A percentile compares a stretch with the other conserved stretches of the same genome.
These are phyloP conservation scores for Cottus gobio DNA, from an alignment of 2,113 vertebrate species.

Conservation along the genomic window DNA sequence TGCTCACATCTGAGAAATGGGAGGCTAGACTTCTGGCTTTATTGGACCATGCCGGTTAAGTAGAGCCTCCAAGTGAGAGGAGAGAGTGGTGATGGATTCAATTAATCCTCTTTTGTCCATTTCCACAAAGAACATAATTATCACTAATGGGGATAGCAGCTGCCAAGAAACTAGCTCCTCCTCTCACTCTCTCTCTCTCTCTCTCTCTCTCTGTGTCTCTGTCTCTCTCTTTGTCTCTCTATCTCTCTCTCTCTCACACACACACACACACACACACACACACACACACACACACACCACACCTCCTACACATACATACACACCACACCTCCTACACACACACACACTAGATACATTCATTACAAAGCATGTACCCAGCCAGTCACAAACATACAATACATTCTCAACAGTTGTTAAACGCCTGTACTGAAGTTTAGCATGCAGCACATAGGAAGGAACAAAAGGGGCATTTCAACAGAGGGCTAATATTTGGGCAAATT, in stretches of 20 bases:
- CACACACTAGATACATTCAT: background rate
- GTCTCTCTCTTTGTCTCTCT: too few species aligned
- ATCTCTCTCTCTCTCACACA: too few species aligned
- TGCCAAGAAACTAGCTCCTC: background rate
- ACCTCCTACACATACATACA: background rate
- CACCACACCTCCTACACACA: background rate
- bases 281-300: constrained; percentile 5
- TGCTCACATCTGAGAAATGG: constrained; percentile 8
- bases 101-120: constrained; percentile 58
- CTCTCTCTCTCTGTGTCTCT: too few species aligned
- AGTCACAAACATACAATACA: constrained; percentile 4
- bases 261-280: background rate
- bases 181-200: background rate
- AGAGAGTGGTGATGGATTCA: constrained; percentile 42
- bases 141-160: constrained; percentile 56
- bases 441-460: background rate
- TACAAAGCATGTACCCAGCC: background rate
- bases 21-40: background rate
- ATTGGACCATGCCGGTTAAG: constrained; percentile 5
- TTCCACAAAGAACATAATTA: constrained; percentile 66
- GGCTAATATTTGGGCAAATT: constrained; percentile 18
- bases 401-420: background rate
- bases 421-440: background rate
- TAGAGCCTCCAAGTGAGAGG: constrained; percentile 19
- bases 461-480: background rate